Conservation (phyloP, 2,113 vertebrate genomes). For the Poeciliopsis retropinna region DNA sequence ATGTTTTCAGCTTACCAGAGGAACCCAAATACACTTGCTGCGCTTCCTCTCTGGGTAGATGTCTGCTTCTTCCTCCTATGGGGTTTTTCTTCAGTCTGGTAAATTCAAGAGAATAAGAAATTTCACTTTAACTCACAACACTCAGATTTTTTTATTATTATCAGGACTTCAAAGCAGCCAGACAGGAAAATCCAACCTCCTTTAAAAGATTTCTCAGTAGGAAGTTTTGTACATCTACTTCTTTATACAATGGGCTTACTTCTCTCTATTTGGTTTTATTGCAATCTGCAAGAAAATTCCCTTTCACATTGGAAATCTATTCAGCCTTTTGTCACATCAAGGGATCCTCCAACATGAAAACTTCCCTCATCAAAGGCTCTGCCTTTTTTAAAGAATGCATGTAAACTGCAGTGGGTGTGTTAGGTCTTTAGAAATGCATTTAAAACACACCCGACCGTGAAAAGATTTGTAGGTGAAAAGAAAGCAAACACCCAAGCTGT, state of each 20-base stretch:
- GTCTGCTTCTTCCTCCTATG: conserved; percentile 21
- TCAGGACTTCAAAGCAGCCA: conserved; percentile 14
- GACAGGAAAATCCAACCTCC: conserved; percentile 23
- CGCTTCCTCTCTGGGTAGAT: conserved; percentile 14
- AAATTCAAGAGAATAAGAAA: conserved; percentile 30
- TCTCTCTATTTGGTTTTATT: conserved; percentile 29
- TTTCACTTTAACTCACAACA: conserved; percentile 10
- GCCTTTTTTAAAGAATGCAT: neutral
- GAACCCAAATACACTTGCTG: conserved; percentile 34
- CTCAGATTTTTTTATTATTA: neutral
- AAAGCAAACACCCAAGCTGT: conserved; percentile 49
- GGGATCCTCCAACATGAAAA: conserved; percentile 31
- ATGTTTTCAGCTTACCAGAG: conserved; percentile 64
- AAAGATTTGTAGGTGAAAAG: conserved; percentile 37
- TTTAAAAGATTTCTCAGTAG: conserved; percentile 14
- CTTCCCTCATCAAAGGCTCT: conserved; percentile 18
- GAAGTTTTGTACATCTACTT: conserved; percentile 10
- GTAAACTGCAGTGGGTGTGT: conserved; percentile 21
- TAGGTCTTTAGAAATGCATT: conserved; percentile 21
- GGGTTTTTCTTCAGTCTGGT: conserved; percentile 51
- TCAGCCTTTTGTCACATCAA: conserved; percentile 17
- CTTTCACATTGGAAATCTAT: conserved; percentile 20
- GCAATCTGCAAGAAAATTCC: conserved; percentile 30
- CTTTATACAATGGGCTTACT: neutral
- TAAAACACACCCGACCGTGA: conserved; percentile 44